Percentiles rank a stretch among this genome's conserved stretches.
Conservation (phyloP, 2,888 invertebrate genomes). For the Dilophus febrilis region DNA sequence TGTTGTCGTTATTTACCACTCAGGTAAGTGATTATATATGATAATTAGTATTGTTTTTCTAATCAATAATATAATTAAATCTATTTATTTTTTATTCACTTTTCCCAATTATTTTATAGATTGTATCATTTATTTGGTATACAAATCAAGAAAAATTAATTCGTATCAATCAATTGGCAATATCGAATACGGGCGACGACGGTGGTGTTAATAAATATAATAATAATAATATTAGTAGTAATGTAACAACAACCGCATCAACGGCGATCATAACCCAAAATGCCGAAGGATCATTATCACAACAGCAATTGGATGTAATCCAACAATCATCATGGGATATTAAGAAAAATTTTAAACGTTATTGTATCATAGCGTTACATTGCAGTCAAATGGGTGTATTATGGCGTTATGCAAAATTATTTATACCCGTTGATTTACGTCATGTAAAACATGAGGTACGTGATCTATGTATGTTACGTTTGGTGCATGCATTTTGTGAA, state of each 20-base stretch:
- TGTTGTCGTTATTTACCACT: conserved; percentile 55
- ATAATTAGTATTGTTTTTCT: too few species aligned
- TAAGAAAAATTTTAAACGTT: conserved; percentile 10
- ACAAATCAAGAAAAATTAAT: conserved; percentile 30
- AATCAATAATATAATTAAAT: too few species aligned
- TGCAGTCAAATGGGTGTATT: conserved; percentile 51
- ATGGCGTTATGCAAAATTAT: conserved; percentile 69
- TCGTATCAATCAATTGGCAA: neutral
- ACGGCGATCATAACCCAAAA: too few species aligned
- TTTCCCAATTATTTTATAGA: too few species aligned
- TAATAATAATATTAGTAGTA: conserved; percentile 17
- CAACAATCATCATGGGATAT: too few species aligned
- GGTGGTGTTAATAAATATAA: conserved; percentile 26
- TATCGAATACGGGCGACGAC: neutral
- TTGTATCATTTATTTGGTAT: conserved; percentile 60
- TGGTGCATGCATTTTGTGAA: conserved; percentile 76
- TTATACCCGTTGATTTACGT: conserved; percentile 66
- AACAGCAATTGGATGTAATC: conserved; percentile 1
- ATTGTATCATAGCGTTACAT: conserved; percentile 41
- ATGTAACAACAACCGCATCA: conserved; percentile 25
- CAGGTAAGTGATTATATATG: conserved; percentile 39
- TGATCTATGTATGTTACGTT: conserved; percentile 54
- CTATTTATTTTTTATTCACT: too few species aligned
- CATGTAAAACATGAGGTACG: conserved; percentile 70
- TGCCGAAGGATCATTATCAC: too few species aligned